Conservation (phyloP, 2,888 invertebrate species). For the Horisme vitalbata region DNA sequence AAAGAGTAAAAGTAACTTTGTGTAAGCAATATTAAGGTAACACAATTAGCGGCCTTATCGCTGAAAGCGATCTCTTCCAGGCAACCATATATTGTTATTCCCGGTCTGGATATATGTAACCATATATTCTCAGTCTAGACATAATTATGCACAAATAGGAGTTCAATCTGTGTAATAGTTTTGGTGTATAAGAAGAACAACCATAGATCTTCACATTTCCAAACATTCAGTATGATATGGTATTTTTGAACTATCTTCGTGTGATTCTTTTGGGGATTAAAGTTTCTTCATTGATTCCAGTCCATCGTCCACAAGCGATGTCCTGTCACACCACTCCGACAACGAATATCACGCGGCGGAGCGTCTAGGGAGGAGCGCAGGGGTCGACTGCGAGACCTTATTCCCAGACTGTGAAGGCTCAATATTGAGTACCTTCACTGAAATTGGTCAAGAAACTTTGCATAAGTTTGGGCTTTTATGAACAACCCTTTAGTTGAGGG, state of each 20-base stretch:
- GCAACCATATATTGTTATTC: no score
- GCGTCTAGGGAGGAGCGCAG: slow-evolving; percentile 81
- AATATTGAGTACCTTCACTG: slow-evolving; percentile 83
- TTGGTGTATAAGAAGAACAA: no score
- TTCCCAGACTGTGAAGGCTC: slow-evolving; percentile 86
- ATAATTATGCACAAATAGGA: no score
- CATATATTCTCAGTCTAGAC: no score
- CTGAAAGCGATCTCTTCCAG: no score
- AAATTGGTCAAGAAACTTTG: slow-evolving; percentile 71
- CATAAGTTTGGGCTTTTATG: slow-evolving; percentile 63
- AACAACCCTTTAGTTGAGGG: no score
- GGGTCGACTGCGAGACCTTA: slow-evolving; percentile 78
- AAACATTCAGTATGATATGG: neutral
- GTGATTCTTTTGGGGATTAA: neutral
- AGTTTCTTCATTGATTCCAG: slow-evolving; percentile 56
- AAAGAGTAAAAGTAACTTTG: no score
- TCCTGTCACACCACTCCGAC: slow-evolving; percentile 85
- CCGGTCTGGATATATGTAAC: no score
- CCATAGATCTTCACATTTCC: neutral
- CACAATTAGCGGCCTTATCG: no score
- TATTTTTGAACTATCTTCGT: neutral
- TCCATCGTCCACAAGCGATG: slow-evolving; percentile 87
- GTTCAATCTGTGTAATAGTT: no score
- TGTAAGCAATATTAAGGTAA: no score
- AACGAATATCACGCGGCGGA: slow-evolving; percentile 90